Conservation (phyloP, 1,140 invertebrate genomes). For the Drosophila setifemur region DNA sequence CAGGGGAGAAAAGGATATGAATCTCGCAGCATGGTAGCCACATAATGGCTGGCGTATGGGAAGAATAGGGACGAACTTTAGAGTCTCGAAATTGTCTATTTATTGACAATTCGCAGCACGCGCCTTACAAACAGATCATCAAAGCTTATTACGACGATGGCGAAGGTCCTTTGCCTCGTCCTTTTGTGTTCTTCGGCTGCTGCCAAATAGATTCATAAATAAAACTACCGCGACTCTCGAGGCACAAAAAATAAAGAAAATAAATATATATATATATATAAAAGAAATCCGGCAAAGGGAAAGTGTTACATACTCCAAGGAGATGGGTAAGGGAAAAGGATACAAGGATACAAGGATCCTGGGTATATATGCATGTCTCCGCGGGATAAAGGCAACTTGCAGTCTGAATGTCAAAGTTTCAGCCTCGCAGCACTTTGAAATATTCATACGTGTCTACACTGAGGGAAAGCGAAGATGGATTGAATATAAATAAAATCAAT, state of each 20-base stretch:
- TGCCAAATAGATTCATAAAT: constrained; percentile 56
- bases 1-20: neutral
- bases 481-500: too few species aligned
- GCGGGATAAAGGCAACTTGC: constrained; percentile 17
- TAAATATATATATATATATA: too few species aligned
- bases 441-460: constrained; percentile 43
- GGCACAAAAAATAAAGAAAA: neutral
- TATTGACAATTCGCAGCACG: constrained; percentile 61
- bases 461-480: neutral
- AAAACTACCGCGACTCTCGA: constrained; percentile 20
- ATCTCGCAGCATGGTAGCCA: constrained; percentile 10
- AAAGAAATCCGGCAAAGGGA: constrained; percentile 8
- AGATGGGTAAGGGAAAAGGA: neutral
- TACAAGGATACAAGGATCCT: neutral
- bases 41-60: constrained; percentile 13
- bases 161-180: constrained; percentile 2
- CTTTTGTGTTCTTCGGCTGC: constrained; percentile 10
- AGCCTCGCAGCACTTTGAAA: constrained; percentile 37
- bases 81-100: constrained; percentile 45
- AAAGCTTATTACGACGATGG: constrained; percentile 44
- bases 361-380: constrained; percentile 7
- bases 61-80: constrained; percentile 6
- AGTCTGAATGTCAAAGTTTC: constrained; percentile 49
- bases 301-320: constrained; percentile 9
- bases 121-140: constrained; percentile 53